A percentile compares a stretch with the other conserved stretches of the same genome.
Conservation (phyloP, 2,113 vertebrate genomes). For the Butorides virescens region DNA sequence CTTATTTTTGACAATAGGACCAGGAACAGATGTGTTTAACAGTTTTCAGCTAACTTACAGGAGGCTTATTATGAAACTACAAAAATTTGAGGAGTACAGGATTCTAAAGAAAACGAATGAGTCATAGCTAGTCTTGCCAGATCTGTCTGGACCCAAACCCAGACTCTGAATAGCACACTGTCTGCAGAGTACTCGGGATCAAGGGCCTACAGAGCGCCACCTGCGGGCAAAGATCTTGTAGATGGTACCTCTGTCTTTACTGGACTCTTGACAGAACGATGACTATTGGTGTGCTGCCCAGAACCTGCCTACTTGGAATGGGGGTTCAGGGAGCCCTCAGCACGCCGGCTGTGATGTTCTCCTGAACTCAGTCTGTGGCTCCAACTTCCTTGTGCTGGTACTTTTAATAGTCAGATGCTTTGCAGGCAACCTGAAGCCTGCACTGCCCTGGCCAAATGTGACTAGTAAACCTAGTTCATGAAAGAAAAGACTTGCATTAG, state of each 20-base stretch:
- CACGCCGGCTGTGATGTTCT: background rate
- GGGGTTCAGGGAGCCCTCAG: background rate
- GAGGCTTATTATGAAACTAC: conserved; percentile 32
- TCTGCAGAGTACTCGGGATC: background rate
- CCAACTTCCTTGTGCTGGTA: background rate
- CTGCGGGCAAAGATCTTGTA: background rate
- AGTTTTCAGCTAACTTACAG: conserved; percentile 22
- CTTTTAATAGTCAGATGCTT: background rate
- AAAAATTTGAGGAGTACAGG: conserved; percentile 11
- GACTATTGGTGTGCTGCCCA: background rate
- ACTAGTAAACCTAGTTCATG: background rate
- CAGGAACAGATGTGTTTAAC: conserved; percentile 36
- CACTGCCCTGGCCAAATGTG: background rate
- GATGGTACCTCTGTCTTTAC: background rate
- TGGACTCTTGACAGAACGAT: background rate
- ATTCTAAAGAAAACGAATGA: conserved; percentile 40
- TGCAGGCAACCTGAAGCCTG: background rate
- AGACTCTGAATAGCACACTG: background rate
- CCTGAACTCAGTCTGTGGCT: background rate
- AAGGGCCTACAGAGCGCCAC: background rate
- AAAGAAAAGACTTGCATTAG: background rate
- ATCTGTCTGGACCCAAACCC: background rate
- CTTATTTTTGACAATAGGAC: conserved; percentile 22
- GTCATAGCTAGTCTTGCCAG: conserved; percentile 26
- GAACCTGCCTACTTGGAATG: background rate